Evolutionary conservation across 2,888 invertebrate species (phyloP).

Genomic region (Scrobipalpa costella): DNA sequence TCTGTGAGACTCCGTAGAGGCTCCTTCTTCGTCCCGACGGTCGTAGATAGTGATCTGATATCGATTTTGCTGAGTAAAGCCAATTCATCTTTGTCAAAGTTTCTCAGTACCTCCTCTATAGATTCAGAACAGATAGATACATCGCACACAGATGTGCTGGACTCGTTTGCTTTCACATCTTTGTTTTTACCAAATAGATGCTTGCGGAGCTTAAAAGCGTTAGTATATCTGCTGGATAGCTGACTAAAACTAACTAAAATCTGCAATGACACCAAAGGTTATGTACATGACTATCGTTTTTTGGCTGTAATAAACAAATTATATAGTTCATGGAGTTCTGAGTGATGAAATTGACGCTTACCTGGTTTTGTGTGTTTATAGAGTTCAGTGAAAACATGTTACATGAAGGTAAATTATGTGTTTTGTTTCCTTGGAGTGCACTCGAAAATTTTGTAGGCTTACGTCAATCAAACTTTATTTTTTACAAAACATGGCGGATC

Average conservation of each 20-base stretch:
- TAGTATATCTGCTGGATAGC: constrained; percentile 70
- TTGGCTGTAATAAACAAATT: constrained; percentile 28
- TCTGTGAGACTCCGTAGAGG: constrained; percentile 41
- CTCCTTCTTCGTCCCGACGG: constrained; percentile 43
- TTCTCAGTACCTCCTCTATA: constrained; percentile 62
- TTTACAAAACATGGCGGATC: constrained; percentile 58
- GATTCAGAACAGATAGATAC: constrained; percentile 68
- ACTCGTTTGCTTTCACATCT: constrained; percentile 63
- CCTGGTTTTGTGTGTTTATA: constrained; percentile 79
- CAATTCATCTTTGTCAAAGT: constrained; percentile 72
- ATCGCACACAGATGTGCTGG: constrained; percentile 49
- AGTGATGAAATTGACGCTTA: constrained; percentile 38
- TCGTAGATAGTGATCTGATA: constrained; percentile 50
- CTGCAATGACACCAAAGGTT: constrained; percentile 72
- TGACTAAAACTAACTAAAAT: constrained; percentile 78
- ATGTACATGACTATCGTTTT: constrained; percentile 60
- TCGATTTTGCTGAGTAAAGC: constrained; percentile 64
- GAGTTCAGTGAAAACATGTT: constrained; percentile 81
- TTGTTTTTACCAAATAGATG: constrained; percentile 58
- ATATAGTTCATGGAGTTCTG: background rate
- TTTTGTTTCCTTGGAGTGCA: constrained; percentile 71
- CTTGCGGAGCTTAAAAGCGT: constrained; percentile 71
- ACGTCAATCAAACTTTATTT: constrained; percentile 73
- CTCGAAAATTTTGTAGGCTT: constrained; percentile 80
- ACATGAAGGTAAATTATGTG: constrained; percentile 71